phyloP scores from a whole-genome alignment of 2,113 vertebrate species.

The Hydrolagus affinis region DNA sequence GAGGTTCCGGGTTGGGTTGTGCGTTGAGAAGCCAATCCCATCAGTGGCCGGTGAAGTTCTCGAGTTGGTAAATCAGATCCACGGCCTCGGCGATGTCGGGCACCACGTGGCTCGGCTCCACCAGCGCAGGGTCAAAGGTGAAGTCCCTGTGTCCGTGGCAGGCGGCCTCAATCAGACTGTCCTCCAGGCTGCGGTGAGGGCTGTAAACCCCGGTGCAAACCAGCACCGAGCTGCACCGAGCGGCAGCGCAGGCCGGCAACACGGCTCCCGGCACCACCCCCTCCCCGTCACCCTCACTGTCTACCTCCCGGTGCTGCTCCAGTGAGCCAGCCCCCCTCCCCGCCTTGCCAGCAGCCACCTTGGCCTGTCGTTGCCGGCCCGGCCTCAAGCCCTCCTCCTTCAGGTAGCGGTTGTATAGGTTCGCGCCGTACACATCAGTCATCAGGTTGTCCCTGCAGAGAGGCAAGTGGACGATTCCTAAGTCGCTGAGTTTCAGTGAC shows the following conservation, averaged over 20 bases:
- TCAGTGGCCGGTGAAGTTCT: no score
- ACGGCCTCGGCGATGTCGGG: slow-evolving; percentile 72
- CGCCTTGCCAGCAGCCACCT: slow-evolving; percentile 46
- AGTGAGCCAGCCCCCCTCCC: slow-evolving; percentile 37
- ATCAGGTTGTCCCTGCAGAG: slow-evolving; percentile 70
- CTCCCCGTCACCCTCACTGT: slow-evolving; percentile 49
- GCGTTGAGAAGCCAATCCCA: no score
- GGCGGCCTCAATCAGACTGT: slow-evolving; percentile 43
- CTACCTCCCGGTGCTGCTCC: slow-evolving; percentile 41
- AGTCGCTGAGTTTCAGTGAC: accelerated
- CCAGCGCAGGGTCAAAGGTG: slow-evolving; percentile 56
- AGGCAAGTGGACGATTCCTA: not conserved
- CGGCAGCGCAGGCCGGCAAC: slow-evolving; percentile 48
- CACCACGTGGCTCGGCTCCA: slow-evolving; percentile 62
- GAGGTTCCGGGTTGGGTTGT: no score
- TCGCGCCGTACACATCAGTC: slow-evolving; percentile 81
- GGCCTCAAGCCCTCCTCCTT: slow-evolving; percentile 44
- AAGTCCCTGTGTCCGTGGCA: slow-evolving; percentile 74
- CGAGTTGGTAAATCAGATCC: slow-evolving; percentile 67
- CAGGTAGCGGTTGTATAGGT: slow-evolving; percentile 77
- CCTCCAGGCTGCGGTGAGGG: slow-evolving; percentile 43
- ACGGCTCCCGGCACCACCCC: slow-evolving; percentile 41
- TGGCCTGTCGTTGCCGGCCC: slow-evolving; percentile 39
- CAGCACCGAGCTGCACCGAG: slow-evolving; percentile 65
- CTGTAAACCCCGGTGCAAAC: slow-evolving; percentile 78